Evolutionary conservation across 2,113 vertebrate genomes (phyloP).

Genomic region (Pitta sordida): DNA sequence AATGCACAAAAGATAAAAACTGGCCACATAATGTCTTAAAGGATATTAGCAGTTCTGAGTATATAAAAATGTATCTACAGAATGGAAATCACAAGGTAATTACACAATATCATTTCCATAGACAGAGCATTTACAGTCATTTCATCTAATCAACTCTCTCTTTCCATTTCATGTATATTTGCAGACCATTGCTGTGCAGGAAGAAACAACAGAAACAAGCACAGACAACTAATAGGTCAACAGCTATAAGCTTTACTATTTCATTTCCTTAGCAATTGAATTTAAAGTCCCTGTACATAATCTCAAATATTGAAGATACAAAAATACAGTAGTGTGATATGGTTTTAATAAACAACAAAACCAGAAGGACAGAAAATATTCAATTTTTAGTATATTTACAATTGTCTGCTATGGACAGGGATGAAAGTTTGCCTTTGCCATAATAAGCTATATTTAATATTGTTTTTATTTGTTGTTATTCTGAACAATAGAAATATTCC

Average conservation of each 20-base stretch:
- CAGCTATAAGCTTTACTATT: background rate
- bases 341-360: background rate
- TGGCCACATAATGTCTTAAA: background rate
- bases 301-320: background rate
- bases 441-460: background rate
- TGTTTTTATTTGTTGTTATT: background rate
- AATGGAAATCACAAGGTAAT: background rate
- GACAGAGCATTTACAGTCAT: background rate
- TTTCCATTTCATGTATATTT: background rate
- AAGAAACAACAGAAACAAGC: background rate
- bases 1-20: background rate
- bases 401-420: background rate
- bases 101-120: background rate
- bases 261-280: background rate
- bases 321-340: background rate
- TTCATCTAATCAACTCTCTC: background rate
- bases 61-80: background rate
- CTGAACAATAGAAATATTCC: background rate
- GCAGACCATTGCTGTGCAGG: background rate
- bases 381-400: background rate
- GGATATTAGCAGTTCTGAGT: background rate
- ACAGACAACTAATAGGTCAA: background rate
- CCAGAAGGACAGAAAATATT: background rate
- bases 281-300: background rate
- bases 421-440: background rate